These are phyloP conservation scores for Arctia plantaginis DNA, from an alignment of 2,888 invertebrate species.

Conservation along the genomic window DNA sequence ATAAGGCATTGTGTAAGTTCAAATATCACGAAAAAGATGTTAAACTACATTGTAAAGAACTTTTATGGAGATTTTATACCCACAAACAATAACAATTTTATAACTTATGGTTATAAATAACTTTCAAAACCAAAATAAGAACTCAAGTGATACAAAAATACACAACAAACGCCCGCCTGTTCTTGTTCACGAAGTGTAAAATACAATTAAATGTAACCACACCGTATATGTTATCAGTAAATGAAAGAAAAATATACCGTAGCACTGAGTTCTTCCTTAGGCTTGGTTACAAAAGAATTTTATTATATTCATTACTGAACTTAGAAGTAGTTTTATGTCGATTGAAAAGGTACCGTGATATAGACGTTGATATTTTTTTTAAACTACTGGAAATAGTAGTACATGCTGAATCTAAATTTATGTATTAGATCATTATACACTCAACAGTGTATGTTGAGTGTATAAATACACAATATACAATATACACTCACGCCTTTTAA, in stretches of 20 bases:
- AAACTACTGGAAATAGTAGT: background rate
- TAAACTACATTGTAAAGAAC: background rate
- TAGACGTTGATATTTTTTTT: background rate
- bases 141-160: background rate
- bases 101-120: background rate
- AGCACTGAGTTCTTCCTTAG: constrained; percentile 8
- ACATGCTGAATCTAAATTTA: background rate
- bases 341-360: background rate
- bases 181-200: constrained; percentile 15
- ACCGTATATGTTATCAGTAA: constrained; percentile 19
- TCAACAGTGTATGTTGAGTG: no score
- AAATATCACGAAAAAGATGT: background rate
- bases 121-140: background rate
- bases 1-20: background rate
- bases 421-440: no score
- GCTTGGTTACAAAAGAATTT: constrained; percentile 14
- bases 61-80: background rate
- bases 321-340: background rate
- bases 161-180: background rate
- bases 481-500: no score
- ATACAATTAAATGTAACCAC: constrained; percentile 20
- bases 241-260: constrained; percentile 19
- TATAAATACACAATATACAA: no score
- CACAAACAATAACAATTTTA: background rate
- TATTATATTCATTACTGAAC: constrained; percentile 6